Evolutionary conservation across 2,888 invertebrate species (phyloP), one percentile per base, ranked within the genome.

Genomic region (Siphlonurus alternatus): DNA sequence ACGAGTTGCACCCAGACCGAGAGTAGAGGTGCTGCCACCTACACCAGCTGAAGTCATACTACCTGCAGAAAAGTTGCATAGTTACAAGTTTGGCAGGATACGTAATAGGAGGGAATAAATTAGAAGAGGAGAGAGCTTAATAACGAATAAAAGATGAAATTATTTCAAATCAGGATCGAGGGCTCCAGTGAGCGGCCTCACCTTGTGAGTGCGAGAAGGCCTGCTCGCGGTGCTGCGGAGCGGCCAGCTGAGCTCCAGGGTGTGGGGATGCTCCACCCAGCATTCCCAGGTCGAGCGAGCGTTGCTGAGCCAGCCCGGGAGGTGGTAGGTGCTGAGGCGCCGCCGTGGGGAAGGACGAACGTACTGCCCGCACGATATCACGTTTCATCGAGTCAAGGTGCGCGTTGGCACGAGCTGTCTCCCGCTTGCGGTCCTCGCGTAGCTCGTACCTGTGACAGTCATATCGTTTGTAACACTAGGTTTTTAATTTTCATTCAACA

Each of bases 371-470:
- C 65, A 78, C 71, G 19, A 79, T 76, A 67, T 80, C 80, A 53
- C 74, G 68, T 63, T 78, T 76, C 53, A 80, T 74, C 59, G 73
- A 74, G 68, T 79, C 78, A 67, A 79, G 74, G 65, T 78, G 76
- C n/a, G 73, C 73, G 2, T 76, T 74, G 15, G 76, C 73, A n/a
- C 76, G 71, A 1, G 73, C 73, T 2, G 75, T 72, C 68, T 79
- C 79, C 25, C 76, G 71, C 64, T 77, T 76, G 15, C 79, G 70
- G 68, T 80, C 80, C 66, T 80, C 79, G 15, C 79, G 73, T 22
- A 80, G 72, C 67, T 80, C 80, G 67, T 77, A 80, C 68, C 79
- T 76, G 69, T 22, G 65, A 63, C 53, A 64, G 61, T 38, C 38
- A 38, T 10, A 38, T 10, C 38, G 38, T 53, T 23, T 20, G 53